phyloP scores from a whole-genome alignment of 2,888 invertebrate genomes.

The Microctonus hyperodae region DNA sequence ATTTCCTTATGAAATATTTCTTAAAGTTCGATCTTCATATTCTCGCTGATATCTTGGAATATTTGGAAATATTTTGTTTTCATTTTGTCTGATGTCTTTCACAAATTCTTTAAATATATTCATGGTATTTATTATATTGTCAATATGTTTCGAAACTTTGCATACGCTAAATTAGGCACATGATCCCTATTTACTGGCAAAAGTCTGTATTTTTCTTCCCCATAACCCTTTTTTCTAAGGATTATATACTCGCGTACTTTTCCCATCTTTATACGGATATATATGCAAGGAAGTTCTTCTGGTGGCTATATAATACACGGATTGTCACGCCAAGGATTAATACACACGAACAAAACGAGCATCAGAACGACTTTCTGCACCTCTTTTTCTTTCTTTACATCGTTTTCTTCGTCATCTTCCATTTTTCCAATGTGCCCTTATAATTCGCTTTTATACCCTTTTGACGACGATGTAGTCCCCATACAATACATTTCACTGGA shows the following conservation, averaged over 20 bases:
- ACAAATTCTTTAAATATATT: neutral
- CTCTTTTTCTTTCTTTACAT: neutral
- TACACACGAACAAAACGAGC: conserved; percentile 24
- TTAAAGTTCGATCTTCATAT: neutral
- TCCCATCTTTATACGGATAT: conserved; percentile 27
- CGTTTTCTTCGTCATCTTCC: conserved; percentile 5
- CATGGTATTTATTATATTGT: neutral
- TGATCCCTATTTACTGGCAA: conserved; percentile 32
- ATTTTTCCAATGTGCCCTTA: conserved; percentile 8
- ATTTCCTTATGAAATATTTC: conserved; percentile 11
- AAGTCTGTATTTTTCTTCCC: conserved; percentile 17
- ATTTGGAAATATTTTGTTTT: neutral
- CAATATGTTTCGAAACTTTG: neutral
- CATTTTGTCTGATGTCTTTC: neutral
- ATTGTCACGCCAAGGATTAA: conserved; percentile 43
- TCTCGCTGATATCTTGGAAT: neutral
- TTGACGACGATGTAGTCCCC: neutral
- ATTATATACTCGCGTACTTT: conserved; percentile 44
- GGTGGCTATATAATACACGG: conserved; percentile 42
- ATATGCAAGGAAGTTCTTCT: conserved; percentile 33
- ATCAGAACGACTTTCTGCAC: conserved; percentile 7
- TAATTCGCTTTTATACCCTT: conserved; percentile 23
- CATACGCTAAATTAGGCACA: conserved; percentile 29
- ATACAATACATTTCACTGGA: conserved; percentile 1
- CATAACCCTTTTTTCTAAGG: conserved; percentile 29